Conservation (phyloP, 1,140 invertebrate species). For the Contarinia nasturtii region DNA sequence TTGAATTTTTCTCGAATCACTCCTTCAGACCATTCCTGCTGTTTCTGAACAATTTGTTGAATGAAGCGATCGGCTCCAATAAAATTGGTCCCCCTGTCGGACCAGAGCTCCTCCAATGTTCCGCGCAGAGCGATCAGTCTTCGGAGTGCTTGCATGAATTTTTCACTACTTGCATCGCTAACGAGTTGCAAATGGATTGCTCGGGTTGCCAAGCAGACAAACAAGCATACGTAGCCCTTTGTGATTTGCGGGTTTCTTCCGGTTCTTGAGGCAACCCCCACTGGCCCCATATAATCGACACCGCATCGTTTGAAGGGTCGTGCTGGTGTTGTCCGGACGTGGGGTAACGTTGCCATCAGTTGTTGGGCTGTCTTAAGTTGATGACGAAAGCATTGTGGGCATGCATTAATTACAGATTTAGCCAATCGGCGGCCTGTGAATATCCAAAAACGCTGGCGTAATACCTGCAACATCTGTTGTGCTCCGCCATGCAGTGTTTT, state of each 20-base stretch:
- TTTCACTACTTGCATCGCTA: slow-evolving; percentile 13
- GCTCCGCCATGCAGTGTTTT: neutral
- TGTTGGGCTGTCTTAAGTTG: neutral
- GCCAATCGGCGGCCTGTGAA: neutral
- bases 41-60: neutral
- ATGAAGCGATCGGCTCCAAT: no score
- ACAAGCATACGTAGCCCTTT: slow-evolving; percentile 21
- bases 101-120: no score
- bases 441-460: neutral
- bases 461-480: neutral
- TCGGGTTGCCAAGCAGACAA: slow-evolving; percentile 16
- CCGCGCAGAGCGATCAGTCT: no score
- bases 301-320: slow-evolving; percentile 12
- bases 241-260: slow-evolving; percentile 2
- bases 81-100: slow-evolving; percentile 2
- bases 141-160: no score
- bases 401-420: neutral
- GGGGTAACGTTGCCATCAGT: neutral
- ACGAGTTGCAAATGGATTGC: slow-evolving; percentile 18
- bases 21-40: neutral
- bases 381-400: neutral
- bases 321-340: neutral
- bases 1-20: slow-evolving; percentile 7
- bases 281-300: slow-evolving; percentile 17
- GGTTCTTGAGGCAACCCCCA: slow-evolving; percentile 9